A percentile compares a stretch with the other conserved stretches of the same genome.
phyloP scores from a whole-genome alignment of 2,113 vertebrate species.

The Lycaon pictus region DNA sequence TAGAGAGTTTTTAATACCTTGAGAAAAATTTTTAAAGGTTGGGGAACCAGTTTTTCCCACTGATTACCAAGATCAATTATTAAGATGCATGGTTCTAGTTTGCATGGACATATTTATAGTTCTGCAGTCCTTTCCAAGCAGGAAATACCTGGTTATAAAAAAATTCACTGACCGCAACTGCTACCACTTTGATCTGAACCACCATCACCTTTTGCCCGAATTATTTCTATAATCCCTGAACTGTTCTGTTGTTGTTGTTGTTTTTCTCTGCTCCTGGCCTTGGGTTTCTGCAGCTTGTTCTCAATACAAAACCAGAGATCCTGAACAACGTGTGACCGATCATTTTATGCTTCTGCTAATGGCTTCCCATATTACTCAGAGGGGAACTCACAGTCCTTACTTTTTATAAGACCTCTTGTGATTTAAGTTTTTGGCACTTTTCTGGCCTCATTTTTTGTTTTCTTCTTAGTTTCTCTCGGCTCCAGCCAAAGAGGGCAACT shows the following conservation, averaged over 20 bases:
- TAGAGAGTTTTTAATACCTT: neutral
- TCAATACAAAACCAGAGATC: neutral
- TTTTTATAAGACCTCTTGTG: neutral
- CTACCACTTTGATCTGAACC: neutral
- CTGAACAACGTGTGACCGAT: neutral
- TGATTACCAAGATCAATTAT: neutral
- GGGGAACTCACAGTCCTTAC: neutral
- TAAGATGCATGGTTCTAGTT: neutral
- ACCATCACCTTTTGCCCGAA: neutral
- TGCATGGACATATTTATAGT: neutral
- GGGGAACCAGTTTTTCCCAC: neutral
- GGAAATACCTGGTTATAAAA: neutral
- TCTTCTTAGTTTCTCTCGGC: neutral
- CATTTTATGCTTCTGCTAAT: neutral
- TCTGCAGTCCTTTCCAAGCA: neutral
- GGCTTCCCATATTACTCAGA: neutral
- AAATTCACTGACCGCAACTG: neutral
- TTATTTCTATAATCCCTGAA: neutral
- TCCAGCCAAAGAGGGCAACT: neutral
- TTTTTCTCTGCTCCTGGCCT: neutral
- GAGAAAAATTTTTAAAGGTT: conserved; percentile 10
- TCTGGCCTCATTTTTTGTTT: neutral
- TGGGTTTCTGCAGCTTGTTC: neutral
- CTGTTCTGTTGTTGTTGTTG: neutral
- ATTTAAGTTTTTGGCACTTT: neutral